A percentile compares a stretch with the other conserved stretches of the same genome.
phyloP scores from a whole-genome alignment of 2,888 invertebrate genomes.

The Scrobipalpa atriplicella region DNA sequence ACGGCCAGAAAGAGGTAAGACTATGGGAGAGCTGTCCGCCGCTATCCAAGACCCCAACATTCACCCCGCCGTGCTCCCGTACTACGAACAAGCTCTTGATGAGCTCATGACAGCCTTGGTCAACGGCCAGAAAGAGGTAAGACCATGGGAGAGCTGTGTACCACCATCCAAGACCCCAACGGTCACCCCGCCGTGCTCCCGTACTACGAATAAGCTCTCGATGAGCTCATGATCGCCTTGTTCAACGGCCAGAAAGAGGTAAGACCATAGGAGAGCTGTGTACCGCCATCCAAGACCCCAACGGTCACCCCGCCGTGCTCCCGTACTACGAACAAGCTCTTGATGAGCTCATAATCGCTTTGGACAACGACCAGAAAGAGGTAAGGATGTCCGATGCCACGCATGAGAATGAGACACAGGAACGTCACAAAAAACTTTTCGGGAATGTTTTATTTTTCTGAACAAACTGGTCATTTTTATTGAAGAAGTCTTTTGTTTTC shows the following conservation, averaged over 20 bases:
- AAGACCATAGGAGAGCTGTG: slow-evolving; percentile 40
- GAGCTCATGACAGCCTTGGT: too few relatives aligned
- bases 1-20: too few relatives aligned
- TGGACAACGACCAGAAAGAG: slow-evolving; percentile 36
- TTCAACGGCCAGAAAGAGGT: too few relatives aligned
- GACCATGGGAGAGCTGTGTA: slow-evolving; percentile 39
- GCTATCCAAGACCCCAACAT: slow-evolving; percentile 40
- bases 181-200: slow-evolving; percentile 40
- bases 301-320: slow-evolving; percentile 38
- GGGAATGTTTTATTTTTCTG: too few relatives aligned
- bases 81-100: slow-evolving; percentile 40
- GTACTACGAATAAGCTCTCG: slow-evolving; percentile 40
- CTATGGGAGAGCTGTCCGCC: slow-evolving; percentile 37
- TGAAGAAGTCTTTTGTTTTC: too few relatives aligned
- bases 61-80: slow-evolving; percentile 39
- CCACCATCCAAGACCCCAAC: slow-evolving; percentile 38
- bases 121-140: too few relatives aligned
- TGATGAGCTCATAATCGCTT: slow-evolving; percentile 35
- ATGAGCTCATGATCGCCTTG: slow-evolving; percentile 37
- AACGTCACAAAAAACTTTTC: too few relatives aligned
- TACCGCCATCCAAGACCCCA: slow-evolving; percentile 38
- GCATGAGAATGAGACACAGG: too few relatives aligned
- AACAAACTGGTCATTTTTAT: too few relatives aligned
- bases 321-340: slow-evolving; percentile 43
- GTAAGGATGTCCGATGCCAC: slow-evolving; percentile 30